Evolutionary conservation across 2,797 vertebrate genomes (phyloP), one percentile per base, ranked within the genome.

Genomic region (Sus cebifrons): DNA sequence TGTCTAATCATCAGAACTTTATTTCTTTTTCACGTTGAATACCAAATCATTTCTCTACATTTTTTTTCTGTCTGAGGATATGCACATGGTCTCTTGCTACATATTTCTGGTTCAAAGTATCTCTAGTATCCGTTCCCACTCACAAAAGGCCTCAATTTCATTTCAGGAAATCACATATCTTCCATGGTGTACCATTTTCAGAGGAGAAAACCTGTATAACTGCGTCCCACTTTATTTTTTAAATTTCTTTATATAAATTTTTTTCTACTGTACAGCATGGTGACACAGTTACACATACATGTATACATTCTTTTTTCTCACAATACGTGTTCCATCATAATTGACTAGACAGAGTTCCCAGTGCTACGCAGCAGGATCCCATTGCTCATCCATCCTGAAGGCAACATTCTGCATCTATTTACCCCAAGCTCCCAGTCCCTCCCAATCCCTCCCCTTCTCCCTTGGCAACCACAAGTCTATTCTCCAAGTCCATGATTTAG

Each of bases 1-100:
- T 89, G 62, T 97, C 29, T 58, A 56, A 44, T 83, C 44, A 81
- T 81, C 62, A 88, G 56, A 79, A 70, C 60, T 71, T 89, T 52
- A 56, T 40, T 81, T 36, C 36, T 36, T 36, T 90, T 88, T 92
- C 49, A 86, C 64, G 20, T 85, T 44, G 25, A 73, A 73, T n/a
- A 82, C 2, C 32, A 60, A 79, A 62, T 71, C 14, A 86, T 32
- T 11, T 75, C n/a, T 86, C n/a, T 73, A 15, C 67, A 32, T 32
- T 56, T 70, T 58, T 64, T 64, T 87, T 86, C 54, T 86, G 21
- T 77, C 29, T 52, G 56, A 82, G 27, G 5, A 4, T 79, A 84
- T 67, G 21, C 18, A 62, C 52, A 13, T 36, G 14, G 13, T 82
- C 16, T 81, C 68, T 96, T 91, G n/a, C 7, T 85, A 68, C 18